Evolutionary conservation across 2,888 invertebrate genomes (phyloP).

Genomic region (Stegophylla sp.): DNA sequence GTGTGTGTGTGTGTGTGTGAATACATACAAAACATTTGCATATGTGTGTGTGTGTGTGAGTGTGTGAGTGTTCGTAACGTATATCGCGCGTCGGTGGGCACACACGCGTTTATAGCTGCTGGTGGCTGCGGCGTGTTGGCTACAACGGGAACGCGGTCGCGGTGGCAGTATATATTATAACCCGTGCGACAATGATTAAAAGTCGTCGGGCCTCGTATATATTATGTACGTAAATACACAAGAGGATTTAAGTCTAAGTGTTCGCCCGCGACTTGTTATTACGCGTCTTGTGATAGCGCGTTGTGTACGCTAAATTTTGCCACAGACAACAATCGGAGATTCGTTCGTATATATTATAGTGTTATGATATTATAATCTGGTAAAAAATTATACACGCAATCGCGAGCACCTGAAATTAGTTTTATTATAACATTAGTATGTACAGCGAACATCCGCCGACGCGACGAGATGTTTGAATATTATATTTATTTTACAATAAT

Average conservation of each 20-base stretch:
- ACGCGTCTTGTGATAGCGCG: background rate
- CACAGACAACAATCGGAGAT: background rate
- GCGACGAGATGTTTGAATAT: too few species aligned
- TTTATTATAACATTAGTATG: too few species aligned
- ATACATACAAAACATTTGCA: too few species aligned
- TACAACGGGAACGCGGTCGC: background rate
- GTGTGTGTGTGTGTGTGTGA: background rate
- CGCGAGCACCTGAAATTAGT: too few species aligned
- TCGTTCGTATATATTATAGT: background rate
- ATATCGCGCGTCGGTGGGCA: conserved; percentile 22
- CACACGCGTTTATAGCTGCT: too few species aligned
- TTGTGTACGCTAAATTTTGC: too few species aligned
- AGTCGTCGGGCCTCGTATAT: conserved; percentile 2
- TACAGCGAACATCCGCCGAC: too few species aligned
- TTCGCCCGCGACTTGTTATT: conserved; percentile 6
- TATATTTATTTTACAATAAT: too few species aligned
- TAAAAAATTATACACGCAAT: too few species aligned
- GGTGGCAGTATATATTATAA: background rate
- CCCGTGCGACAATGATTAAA: conserved; percentile 4
- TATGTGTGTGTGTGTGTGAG: too few species aligned
- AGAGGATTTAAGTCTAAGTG: conserved; percentile 36
- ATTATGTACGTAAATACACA: background rate
- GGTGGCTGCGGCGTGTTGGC: background rate
- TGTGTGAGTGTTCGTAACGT: background rate
- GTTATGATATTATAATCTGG: too few species aligned